Percentiles rank a stretch among this genome's conserved stretches.
These are phyloP conservation scores for Serranus cabrilla DNA, from an alignment of 2,797 vertebrate genomes.

Conservation along the genomic window DNA sequence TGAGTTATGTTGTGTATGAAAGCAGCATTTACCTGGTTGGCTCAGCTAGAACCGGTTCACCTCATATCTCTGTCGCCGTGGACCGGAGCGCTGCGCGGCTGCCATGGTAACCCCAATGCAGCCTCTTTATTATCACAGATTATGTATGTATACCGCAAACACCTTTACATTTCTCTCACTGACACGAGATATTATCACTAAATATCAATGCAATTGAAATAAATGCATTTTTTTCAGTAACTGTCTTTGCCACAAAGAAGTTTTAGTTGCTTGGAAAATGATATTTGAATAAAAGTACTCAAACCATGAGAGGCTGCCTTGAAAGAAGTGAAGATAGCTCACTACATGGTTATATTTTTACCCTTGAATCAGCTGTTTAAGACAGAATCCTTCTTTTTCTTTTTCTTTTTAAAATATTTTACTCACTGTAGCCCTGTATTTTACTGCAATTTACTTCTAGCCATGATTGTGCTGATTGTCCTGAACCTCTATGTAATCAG, in stretches of 20 bases:
- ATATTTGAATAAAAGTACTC: neutral
- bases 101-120: conserved; percentile 57
- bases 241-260: neutral
- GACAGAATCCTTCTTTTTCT: no score
- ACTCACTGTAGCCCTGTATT: no score
- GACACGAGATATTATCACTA: neutral
- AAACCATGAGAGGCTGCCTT: neutral
- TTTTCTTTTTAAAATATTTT: no score
- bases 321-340: neutral
- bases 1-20: conserved; percentile 79
- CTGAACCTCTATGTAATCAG: no score
- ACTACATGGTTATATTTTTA: neutral
- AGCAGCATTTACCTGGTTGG: conserved; percentile 77
- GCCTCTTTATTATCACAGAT: conserved; percentile 37
- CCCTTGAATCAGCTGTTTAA: no score
- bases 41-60: conserved; percentile 64
- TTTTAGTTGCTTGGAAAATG: neutral
- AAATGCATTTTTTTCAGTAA: neutral
- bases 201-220: neutral
- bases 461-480: no score
- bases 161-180: neutral
- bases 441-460: no score
- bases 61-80: conserved; percentile 70
- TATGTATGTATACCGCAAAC: conserved; percentile 12
- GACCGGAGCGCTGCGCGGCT: conserved; percentile 33